These are phyloP conservation scores for Malacoraja senta DNA, from an alignment of 2,797 vertebrate genomes.

Conservation along the genomic window DNA sequence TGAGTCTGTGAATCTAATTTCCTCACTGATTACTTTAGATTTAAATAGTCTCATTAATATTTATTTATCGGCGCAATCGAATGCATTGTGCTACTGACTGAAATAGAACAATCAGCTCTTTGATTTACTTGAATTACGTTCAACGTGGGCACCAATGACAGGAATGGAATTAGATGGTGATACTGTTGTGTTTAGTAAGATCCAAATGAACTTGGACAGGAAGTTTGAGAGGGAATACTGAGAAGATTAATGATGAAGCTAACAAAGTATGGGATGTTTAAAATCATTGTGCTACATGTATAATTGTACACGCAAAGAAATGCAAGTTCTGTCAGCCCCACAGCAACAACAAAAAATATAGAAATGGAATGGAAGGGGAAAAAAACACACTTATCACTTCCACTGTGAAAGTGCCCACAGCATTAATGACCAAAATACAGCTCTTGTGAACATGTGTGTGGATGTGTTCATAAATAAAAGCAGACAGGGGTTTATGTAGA, in stretches of 20 bases:
- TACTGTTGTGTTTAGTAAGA: background rate
- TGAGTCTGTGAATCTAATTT: background rate
- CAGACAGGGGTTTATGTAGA: background rate
- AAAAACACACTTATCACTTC: background rate
- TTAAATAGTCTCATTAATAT: constrained; percentile 10
- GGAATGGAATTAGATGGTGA: background rate
- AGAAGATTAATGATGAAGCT: background rate
- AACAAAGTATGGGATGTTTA: background rate
- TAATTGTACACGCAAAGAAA: too few species aligned
- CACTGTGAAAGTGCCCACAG: background rate
- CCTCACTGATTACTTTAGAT: background rate
- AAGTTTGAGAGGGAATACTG: background rate
- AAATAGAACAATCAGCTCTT: background rate
- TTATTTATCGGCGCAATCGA: background rate
- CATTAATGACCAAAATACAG: background rate
- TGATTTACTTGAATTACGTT: background rate
- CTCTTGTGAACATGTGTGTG: background rate
- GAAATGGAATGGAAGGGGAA: background rate
- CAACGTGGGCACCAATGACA: background rate
- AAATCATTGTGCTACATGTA: background rate
- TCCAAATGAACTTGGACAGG: background rate
- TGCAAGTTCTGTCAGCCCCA: background rate
- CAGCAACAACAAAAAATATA: too few species aligned
- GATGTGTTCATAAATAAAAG: background rate
- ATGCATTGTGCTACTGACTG: background rate